Evolutionary conservation across 2,888 invertebrate genomes (phyloP).

Genomic region (Melolontha melolontha): DNA sequence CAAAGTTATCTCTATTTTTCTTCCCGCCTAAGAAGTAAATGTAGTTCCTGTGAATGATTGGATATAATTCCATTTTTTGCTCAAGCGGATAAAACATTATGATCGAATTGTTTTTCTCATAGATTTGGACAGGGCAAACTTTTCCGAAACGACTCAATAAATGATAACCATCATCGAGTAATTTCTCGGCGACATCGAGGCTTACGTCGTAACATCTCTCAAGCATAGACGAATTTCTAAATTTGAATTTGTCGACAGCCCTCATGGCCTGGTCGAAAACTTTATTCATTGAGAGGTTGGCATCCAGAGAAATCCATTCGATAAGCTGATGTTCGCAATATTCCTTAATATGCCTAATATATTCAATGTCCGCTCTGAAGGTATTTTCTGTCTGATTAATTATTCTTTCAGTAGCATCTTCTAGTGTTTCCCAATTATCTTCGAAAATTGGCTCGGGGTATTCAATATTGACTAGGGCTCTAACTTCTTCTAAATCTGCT

Average conservation of each 20-base stretch:
- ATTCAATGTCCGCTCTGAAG: constrained; percentile 66
- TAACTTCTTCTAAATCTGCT: constrained; percentile 66
- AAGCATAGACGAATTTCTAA: constrained; percentile 68
- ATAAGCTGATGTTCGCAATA: constrained; percentile 65
- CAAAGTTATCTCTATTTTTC: constrained; percentile 67
- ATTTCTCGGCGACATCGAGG: constrained; percentile 69
- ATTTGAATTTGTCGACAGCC: constrained; percentile 61
- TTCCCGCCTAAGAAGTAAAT: constrained; percentile 72
- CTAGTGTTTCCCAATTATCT: constrained; percentile 67
- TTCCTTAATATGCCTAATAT: constrained; percentile 64
- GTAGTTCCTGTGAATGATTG: constrained; percentile 71
- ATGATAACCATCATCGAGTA: constrained; percentile 71
- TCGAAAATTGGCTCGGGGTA: constrained; percentile 68
- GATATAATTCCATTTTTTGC: constrained; percentile 65
- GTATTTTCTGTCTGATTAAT: constrained; percentile 65
- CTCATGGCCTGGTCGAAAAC: constrained; percentile 56
- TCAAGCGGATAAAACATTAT: constrained; percentile 67
- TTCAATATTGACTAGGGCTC: constrained; percentile 57
- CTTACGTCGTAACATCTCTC: constrained; percentile 71
- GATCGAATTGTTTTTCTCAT: constrained; percentile 66
- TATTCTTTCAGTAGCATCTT: constrained; percentile 66
- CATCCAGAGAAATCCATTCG: constrained; percentile 65
- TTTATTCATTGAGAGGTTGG: constrained; percentile 59
- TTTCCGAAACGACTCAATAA: constrained; percentile 74
- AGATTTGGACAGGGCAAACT: constrained; percentile 74